phyloP scores from a whole-genome alignment of 2,797 vertebrate species.

The Sebastolobus alascanus region DNA sequence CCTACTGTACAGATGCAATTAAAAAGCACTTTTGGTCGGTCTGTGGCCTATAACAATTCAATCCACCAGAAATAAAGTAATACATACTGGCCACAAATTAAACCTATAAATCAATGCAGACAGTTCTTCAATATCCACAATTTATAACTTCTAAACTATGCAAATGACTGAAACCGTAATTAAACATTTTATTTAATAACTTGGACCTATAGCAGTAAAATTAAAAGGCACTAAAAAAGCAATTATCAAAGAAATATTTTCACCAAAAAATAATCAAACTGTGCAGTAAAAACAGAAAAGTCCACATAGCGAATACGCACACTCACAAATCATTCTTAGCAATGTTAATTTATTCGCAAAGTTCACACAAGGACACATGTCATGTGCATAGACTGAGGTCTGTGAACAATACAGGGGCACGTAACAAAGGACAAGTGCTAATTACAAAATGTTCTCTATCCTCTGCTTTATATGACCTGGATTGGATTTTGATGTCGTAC shows the following conservation, averaged over 20 bases:
- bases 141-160: conserved; percentile 70
- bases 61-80: conserved; percentile 59
- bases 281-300: conserved; percentile 48
- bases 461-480: conserved; percentile 41
- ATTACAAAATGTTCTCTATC: conserved; percentile 47
- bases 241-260: conserved; percentile 70
- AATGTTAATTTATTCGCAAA: conserved; percentile 66
- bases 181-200: conserved; percentile 75
- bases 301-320: conserved; percentile 24
- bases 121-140: conserved; percentile 59
- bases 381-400: conserved; percentile 52
- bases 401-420: conserved; percentile 51
- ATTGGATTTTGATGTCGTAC: conserved; percentile 22
- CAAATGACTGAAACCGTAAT: conserved; percentile 74
- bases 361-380: conserved; percentile 70
- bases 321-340: conserved; percentile 50
- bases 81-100: conserved; percentile 72
- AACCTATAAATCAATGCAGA: conserved; percentile 74
- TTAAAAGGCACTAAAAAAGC: conserved; percentile 69
- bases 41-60: conserved; percentile 64
- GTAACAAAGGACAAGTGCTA: conserved; percentile 58
- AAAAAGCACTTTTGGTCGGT: conserved; percentile 47
- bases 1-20: conserved; percentile 53
- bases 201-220: conserved; percentile 51
- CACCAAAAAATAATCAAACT: conserved; percentile 40